A percentile compares a stretch with the other conserved stretches of the same genome.
Evolutionary conservation across 2,797 vertebrate genomes (phyloP).

Genomic region (Hylomyscus alleni): DNA sequence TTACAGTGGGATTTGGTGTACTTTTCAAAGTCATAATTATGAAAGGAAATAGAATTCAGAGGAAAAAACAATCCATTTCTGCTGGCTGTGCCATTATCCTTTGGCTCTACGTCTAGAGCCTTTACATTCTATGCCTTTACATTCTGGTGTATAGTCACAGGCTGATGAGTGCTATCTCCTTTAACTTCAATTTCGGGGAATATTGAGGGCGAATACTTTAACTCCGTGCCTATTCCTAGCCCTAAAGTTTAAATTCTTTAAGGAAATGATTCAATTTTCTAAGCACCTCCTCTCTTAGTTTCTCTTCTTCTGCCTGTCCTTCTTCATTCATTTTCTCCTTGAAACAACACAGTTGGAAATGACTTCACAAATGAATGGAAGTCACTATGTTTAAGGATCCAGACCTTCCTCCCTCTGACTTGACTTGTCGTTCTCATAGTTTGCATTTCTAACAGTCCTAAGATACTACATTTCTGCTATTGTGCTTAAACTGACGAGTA

Average conservation of each 20-base stretch:
- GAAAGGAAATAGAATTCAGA: neutral
- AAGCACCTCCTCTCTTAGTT: neutral
- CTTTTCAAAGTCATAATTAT: neutral
- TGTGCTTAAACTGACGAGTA: neutral
- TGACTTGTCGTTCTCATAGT: neutral
- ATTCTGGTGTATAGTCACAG: slow-evolving; percentile 17
- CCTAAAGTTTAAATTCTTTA: slow-evolving; percentile 42
- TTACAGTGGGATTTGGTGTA: neutral
- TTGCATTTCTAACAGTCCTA: neutral
- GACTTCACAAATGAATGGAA: slow-evolving; percentile 38
- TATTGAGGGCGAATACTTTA: too few relatives aligned
- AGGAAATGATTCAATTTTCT: slow-evolving; percentile 18
- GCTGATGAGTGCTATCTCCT: slow-evolving; percentile 26
- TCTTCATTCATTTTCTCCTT: neutral
- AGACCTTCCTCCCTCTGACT: slow-evolving; percentile 16
- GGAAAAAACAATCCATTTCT: neutral
- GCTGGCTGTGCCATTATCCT: neutral
- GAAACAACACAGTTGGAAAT: neutral
- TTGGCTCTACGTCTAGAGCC: neutral
- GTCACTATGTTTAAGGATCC: neutral
- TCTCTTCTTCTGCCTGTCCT: neutral
- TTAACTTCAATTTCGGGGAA: neutral
- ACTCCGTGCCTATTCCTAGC: neutral
- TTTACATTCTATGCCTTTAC: slow-evolving; percentile 20
- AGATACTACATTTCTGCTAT: neutral